Evolutionary conservation across 2,113 vertebrate species (phyloP).

Genomic region (Python bivittatus): DNA sequence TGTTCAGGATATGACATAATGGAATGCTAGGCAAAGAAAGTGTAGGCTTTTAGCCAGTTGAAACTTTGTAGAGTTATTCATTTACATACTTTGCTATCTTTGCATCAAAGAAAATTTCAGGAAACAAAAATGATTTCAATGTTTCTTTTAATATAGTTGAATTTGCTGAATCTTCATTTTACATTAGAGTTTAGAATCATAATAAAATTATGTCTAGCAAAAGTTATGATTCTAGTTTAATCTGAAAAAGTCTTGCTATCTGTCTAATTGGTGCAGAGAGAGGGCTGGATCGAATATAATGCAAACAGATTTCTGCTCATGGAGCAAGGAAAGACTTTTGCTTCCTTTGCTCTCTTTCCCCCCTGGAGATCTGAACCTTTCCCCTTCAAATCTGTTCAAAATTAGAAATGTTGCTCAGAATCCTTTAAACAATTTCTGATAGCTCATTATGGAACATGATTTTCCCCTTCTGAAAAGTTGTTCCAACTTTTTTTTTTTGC

Average conservation of each 20-base stretch:
- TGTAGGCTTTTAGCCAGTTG: slow-evolving; percentile 35
- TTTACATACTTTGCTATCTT: slow-evolving; percentile 52
- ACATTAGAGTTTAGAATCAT: not conserved
- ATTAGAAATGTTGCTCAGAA: not conserved
- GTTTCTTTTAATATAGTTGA: not conserved
- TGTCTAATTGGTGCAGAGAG: not conserved
- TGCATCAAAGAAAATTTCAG: slow-evolving; percentile 42
- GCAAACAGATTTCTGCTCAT: not conserved
- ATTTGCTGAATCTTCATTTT: not conserved
- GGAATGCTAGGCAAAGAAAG: slow-evolving; percentile 59
- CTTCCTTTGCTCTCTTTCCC: not conserved
- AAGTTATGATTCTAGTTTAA: not conserved
- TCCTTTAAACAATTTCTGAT: not conserved
- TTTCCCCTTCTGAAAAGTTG: not conserved
- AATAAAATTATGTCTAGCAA: not conserved
- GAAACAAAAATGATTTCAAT: slow-evolving; percentile 5
- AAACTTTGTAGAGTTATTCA: slow-evolving; percentile 63
- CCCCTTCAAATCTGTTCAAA: not conserved
- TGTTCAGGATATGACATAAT: slow-evolving; percentile 58
- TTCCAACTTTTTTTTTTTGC: not conserved
- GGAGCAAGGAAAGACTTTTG: not conserved
- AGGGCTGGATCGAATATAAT: not conserved
- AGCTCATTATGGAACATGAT: not conserved
- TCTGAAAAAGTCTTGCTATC: not conserved
- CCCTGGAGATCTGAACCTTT: not conserved